Evolutionary conservation across 2,888 invertebrate species (phyloP), one percentile per base, ranked within the genome.

Genomic region (Campoplex capitator): DNA sequence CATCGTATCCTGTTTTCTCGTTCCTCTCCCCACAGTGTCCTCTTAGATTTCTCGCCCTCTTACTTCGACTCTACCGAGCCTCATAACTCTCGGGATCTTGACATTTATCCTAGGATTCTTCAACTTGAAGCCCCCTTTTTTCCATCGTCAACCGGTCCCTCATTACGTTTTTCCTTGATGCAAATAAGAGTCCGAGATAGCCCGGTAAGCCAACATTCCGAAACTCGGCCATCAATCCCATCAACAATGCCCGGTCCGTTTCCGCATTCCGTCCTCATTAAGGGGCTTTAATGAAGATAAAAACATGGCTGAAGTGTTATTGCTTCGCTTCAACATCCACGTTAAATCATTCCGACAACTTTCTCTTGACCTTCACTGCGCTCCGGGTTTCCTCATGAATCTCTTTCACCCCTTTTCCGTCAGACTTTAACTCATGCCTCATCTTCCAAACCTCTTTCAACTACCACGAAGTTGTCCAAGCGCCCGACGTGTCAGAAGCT

Each of bases 121-220:
- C n/a, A 38, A 42, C 42, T 38, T 68, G 23, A 68, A 42, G 68
- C 13, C n/a, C 62, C 23, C 65, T 28, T 45, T 68, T 45, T 23
- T 16, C 23, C 45, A 3, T 45, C 45, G 23, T 45, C 28, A 45
- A 23, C 9, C 13, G 70, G 23, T 70, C 8, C 45, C 70, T 70
- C 70, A 28, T 70, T 70, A 45, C n/a, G 45, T 45, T 45, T 42
- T n/a, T 28, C 23, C 70, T 68, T 13, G 42, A 42, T 70, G 70
- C 28, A 45, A 70, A 45, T 45, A 23, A 70, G 45, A 62, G 32
- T 62, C 62, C 1, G 32, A 62, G 62, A 62, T 45, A 28, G 13
- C 1, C 23, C 42, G 23, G 28, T 45, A 70, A 16, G 42, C 42
- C 45, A 28, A 70, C 32, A 16, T 62, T 32, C 32, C 32, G 16